These are phyloP conservation scores for Aselliscus stoliczkanus DNA, from an alignment of 2,797 vertebrate species.

Conservation along the genomic window DNA sequence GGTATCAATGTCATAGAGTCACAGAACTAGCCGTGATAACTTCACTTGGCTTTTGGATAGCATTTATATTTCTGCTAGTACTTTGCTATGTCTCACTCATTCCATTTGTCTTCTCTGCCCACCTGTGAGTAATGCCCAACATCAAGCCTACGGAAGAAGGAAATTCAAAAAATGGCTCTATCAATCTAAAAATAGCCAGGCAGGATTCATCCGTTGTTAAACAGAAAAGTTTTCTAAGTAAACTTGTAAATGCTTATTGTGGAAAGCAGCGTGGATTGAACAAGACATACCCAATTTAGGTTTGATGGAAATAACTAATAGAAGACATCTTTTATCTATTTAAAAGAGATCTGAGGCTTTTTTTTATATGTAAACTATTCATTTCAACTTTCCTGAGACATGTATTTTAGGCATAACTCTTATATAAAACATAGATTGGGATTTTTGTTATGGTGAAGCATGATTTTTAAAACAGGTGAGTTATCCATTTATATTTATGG, in stretches of 20 bases:
- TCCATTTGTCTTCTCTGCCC: not conserved
- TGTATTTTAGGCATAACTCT: not conserved
- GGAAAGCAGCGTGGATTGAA: not conserved
- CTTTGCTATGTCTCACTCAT: not conserved
- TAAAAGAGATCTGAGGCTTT: not conserved
- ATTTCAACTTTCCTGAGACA: not conserved
- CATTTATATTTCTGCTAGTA: not conserved
- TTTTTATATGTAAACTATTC: too few species aligned
- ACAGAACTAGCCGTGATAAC: not conserved
- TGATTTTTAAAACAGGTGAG: not conserved
- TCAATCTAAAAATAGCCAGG: not conserved
- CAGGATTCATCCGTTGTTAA: not conserved
- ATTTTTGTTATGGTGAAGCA: not conserved
- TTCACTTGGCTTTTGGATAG: not conserved
- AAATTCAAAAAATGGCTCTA: not conserved
- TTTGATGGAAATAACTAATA: conserved; percentile 2
- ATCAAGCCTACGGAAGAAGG: not conserved
- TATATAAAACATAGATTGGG: not conserved
- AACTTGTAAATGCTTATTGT: not conserved
- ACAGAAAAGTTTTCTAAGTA: not conserved
- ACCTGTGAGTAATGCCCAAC: not conserved
- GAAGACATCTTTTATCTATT: not conserved
- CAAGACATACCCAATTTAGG: not conserved
- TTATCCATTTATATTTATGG: not conserved
- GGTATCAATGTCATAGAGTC: not conserved